Conservation (phyloP, 2,797 vertebrate genomes). For the Gouania willdenowi region DNA sequence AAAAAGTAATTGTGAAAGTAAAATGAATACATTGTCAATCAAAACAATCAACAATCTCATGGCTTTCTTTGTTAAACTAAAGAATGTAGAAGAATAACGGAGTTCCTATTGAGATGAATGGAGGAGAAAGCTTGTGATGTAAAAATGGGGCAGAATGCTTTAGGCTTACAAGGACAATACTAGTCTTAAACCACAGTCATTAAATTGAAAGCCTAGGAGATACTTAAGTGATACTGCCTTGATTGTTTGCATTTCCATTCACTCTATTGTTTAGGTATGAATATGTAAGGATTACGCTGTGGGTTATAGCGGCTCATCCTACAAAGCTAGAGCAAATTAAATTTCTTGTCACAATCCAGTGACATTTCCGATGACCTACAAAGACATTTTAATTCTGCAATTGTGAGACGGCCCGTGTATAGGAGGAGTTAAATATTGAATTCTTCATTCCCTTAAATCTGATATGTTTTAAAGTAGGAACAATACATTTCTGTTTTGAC, state of each 20-base stretch:
- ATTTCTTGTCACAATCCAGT: constrained; percentile 14
- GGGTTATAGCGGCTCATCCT: constrained; percentile 15
- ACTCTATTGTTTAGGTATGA: constrained; percentile 39
- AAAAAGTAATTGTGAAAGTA: no score
- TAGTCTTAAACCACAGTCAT: constrained; percentile 44
- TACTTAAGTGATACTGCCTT: constrained; percentile 26
- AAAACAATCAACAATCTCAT: no score
- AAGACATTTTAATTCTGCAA: constrained; percentile 19
- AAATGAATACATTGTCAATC: no score
- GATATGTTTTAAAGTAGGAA: no score
- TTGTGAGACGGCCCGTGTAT: constrained; percentile 4
- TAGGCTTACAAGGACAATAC: constrained; percentile 37
- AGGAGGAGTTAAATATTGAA: no score
- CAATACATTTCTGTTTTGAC: no score
- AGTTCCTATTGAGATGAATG: no score
- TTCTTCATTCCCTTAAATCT: no score
- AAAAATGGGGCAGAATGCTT: constrained; percentile 13
- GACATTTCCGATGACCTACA: constrained; percentile 18
- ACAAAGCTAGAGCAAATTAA: constrained; percentile 23
- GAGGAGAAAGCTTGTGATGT: constrained; percentile 19
- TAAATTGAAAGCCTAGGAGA: constrained; percentile 45
- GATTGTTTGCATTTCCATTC: constrained; percentile 57
- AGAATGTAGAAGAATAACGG: no score
- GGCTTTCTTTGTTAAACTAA: no score
- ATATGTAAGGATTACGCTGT: constrained; percentile 29